Evolutionary conservation across 2,797 vertebrate species (phyloP), one percentile per base, ranked within the genome.

Genomic region (Moxostoma hubbsi): DNA sequence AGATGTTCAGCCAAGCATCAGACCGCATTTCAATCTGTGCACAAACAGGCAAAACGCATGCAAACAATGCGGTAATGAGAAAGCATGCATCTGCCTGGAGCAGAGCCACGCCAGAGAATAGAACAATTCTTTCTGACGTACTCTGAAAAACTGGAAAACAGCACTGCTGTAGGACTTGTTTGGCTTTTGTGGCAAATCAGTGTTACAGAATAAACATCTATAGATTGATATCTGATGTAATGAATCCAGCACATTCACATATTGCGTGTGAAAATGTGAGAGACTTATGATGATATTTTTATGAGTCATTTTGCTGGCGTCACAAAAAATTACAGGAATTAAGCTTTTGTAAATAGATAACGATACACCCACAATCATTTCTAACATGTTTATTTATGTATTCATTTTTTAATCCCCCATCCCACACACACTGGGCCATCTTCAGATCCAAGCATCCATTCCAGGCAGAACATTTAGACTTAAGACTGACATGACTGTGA

Each of bases 41-140:
- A 67, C 75, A 67, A 73, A 69, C 68, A 82, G 75, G 76, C 73
- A 88, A 86, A 85, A 51, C 4, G 58, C 70, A 88, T 84, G 83
- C 79, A 86, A 86, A 88, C 66, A 4, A 11, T 51, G n/a, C 13
- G 62, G 80, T 63, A 68, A 61, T 10, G 8, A 71, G 15, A 77
- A 43, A 69, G 24, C 12, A 6, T 70, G 65, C 58, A 7, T 43
- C 57, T 49, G 63, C 70, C 61, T 46, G 49, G 45, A 72, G 79
- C 71, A 10, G 6, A 55, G 61, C 73, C 49, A 53, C 5, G 49
- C 15, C 58, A 59, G 47, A 68, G 46, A 76, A 45, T 64, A 71
- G 24, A 67, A 77, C 70, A n/a, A 47, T 58, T 55, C 55, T 51
- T 36, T 36, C 59, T 66, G 66, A 81, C 66, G 45, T 24, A 57